Conservation (phyloP, 2,888 invertebrate genomes). For the Drosophila maculinotata region DNA sequence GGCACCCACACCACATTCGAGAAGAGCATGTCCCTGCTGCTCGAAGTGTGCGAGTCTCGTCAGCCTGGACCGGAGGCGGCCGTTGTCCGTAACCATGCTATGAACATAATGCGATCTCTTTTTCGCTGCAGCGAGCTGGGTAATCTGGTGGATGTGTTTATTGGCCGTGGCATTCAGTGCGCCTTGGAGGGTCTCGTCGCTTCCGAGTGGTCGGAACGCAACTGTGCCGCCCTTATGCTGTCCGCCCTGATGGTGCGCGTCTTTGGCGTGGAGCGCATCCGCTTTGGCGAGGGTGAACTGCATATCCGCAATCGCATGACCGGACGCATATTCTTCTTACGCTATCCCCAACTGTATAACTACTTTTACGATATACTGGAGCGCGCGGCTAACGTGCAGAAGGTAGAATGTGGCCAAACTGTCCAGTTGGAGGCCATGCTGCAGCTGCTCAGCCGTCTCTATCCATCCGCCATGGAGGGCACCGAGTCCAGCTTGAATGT, state of each 20-base stretch:
- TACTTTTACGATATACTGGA: slow-evolving; percentile 86
- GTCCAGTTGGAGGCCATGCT: slow-evolving; percentile 91
- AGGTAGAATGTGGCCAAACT: slow-evolving; percentile 71
- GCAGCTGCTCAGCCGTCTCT: slow-evolving; percentile 91
- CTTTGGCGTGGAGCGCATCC: slow-evolving; percentile 92
- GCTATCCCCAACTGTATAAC: slow-evolving; percentile 87
- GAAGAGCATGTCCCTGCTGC: slow-evolving; percentile 87
- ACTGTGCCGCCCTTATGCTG: slow-evolving; percentile 94
- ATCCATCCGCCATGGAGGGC: slow-evolving; percentile 90
- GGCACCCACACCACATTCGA: slow-evolving; percentile 87
- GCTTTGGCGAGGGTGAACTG: slow-evolving; percentile 86
- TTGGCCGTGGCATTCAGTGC: slow-evolving; percentile 89
- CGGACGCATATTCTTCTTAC: slow-evolving; percentile 92
- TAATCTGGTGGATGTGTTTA: slow-evolving; percentile 89
- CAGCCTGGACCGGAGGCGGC: neutral
- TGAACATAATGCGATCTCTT: slow-evolving; percentile 94
- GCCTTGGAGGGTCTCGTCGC: slow-evolving; percentile 91
- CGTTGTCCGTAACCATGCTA: slow-evolving; percentile 89
- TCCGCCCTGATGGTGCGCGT: slow-evolving; percentile 93
- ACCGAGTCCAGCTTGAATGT: slow-evolving; percentile 89
- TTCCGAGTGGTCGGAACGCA: slow-evolving; percentile 92
- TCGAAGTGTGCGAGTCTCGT: slow-evolving; percentile 81
- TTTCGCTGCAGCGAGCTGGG: slow-evolving; percentile 91
- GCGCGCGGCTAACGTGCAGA: slow-evolving; percentile 70
- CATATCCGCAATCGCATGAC: slow-evolving; percentile 90